These are phyloP conservation scores for Rhadinocentrus ornatus DNA, from an alignment of 2,797 vertebrate genomes.

Conservation along the genomic window DNA sequence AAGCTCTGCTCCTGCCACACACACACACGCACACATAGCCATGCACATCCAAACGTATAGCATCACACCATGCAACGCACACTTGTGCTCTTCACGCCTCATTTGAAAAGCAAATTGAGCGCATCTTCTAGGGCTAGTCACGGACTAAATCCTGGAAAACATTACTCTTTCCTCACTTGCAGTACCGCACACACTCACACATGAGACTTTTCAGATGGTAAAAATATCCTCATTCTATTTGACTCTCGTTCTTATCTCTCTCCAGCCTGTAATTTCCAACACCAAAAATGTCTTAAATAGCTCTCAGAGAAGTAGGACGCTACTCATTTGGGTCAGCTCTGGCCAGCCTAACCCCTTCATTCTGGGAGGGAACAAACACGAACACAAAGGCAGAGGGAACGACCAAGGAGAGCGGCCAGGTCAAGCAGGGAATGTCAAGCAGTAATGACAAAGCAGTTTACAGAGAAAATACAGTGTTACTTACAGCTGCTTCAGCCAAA, in stretches of 20 bases:
- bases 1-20: constrained; percentile 48
- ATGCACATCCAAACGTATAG: constrained; percentile 63
- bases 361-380: constrained; percentile 80
- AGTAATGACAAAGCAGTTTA: constrained; percentile 77
- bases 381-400: constrained; percentile 71
- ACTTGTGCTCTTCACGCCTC: constrained; percentile 75
- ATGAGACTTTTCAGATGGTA: constrained; percentile 59
- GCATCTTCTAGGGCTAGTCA: constrained; percentile 74
- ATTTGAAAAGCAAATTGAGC: constrained; percentile 85
- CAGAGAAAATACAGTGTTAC: constrained; percentile 62
- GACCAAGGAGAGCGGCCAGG: constrained; percentile 65
- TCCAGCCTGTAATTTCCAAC: constrained; percentile 74
- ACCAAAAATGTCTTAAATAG: constrained; percentile 79
- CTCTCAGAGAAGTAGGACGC: constrained; percentile 77
- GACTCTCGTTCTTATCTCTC: constrained; percentile 66
- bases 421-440: constrained; percentile 68
- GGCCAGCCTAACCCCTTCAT: constrained; percentile 87
- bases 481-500: constrained; percentile 49
- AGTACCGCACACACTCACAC: constrained; percentile 37
- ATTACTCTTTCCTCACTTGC: constrained; percentile 58
- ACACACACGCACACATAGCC: constrained; percentile 40
- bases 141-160: constrained; percentile 76
- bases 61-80: constrained; percentile 54
- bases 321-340: constrained; percentile 86
- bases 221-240: constrained; percentile 74